These are phyloP conservation scores for Ptilonorhynchus violaceus DNA, from an alignment of 2,113 vertebrate species.

Conservation along the genomic window DNA sequence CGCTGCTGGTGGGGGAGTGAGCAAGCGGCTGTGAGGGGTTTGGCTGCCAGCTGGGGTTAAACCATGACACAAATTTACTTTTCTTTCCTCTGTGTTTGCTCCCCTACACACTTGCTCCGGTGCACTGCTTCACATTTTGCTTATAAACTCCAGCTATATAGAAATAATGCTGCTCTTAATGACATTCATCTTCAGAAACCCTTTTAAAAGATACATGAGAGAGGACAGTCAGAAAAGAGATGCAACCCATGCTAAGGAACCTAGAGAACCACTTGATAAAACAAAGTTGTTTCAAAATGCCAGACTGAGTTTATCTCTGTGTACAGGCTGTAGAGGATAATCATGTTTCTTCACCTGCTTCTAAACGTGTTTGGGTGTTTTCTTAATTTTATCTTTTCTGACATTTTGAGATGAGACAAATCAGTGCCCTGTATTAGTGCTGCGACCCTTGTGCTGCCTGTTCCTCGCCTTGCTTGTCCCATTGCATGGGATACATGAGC, in stretches of 20 bases:
- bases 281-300: neutral
- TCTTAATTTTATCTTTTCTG: neutral
- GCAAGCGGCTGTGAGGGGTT: neutral
- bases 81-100: neutral
- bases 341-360: neutral
- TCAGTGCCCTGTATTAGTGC: neutral
- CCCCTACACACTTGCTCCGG: neutral
- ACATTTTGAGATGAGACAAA: neutral
- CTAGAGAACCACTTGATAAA: neutral
- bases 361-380: neutral
- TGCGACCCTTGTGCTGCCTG: neutral
- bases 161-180: neutral
- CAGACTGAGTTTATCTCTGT: neutral
- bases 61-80: neutral
- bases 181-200: neutral
- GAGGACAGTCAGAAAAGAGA: neutral
- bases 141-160: neutral
- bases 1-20: neutral
- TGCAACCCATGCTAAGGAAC: neutral
- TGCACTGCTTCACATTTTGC: neutral
- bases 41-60: neutral
- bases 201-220: neutral
- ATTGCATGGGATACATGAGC: fast-evolving
- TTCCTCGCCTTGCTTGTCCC: neutral
- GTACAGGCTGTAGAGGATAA: neutral